phyloP scores from a whole-genome alignment of 30 jellyfish, hydroid and myxozoan genomes.

The Hydra vulgaris region DNA sequence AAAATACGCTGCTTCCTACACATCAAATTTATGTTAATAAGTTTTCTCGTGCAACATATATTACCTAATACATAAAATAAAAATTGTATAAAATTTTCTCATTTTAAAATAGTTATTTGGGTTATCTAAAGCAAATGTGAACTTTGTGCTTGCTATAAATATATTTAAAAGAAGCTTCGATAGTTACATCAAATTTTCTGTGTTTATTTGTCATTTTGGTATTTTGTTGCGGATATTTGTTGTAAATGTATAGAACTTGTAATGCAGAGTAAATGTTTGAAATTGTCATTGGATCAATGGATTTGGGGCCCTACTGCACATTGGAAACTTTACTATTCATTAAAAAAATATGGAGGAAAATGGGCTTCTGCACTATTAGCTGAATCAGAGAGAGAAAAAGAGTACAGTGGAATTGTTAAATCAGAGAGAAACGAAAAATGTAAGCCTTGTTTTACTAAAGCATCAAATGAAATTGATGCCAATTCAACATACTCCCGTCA shows the following conservation, averaged over 20 bases:
- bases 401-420: background rate
- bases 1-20: background rate
- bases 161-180: no score
- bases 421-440: background rate
- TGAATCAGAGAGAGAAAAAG: conserved; percentile 12
- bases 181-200: no score
- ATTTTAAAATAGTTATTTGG: background rate
- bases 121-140: background rate
- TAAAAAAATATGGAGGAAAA: conserved; percentile 33
- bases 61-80: background rate
- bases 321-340: conserved; percentile 72
- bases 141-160: background rate
- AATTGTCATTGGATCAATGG: conserved; percentile 51
- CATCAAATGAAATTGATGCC: background rate
- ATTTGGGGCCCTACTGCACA: conserved; percentile 96
- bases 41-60: background rate
- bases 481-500: conserved; percentile 8
- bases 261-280: conserved; percentile 9
- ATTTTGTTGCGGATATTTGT: background rate
- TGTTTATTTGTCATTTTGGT: no score
- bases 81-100: background rate
- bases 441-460: background rate
- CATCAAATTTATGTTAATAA: background rate
- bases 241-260: background rate
- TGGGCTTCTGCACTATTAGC: conserved; percentile 1